Conservation (phyloP, 2,888 invertebrate genomes). For the Aleiodes leptofemur region DNA sequence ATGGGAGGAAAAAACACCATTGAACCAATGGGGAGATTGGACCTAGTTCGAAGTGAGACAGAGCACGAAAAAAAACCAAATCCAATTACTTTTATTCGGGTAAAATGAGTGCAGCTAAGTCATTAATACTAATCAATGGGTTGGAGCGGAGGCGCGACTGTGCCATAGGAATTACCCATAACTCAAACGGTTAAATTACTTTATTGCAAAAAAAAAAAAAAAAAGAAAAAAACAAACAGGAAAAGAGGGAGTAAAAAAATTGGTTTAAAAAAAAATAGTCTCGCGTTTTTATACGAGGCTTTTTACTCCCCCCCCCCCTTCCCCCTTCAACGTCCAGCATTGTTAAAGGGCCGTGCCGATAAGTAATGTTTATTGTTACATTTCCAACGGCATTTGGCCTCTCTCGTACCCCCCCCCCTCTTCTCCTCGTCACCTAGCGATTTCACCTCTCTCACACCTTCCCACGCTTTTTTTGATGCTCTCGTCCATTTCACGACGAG, state of each 20-base stretch:
- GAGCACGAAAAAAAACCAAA: conserved; percentile 71
- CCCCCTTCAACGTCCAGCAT: conserved; percentile 58
- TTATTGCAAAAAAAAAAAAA: conserved; percentile 70
- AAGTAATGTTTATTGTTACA: conserved; percentile 75
- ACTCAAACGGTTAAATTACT: conserved; percentile 74
- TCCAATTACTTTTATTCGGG: conserved; percentile 76
- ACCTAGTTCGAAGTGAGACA: conserved; percentile 29
- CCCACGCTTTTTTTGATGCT: conserved; percentile 45
- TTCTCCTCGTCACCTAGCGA: not conserved
- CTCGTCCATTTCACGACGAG: conserved; percentile 47
- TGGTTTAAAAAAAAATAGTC: conserved; percentile 50
- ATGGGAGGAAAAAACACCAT: conserved; percentile 20
- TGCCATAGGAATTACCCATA: conserved; percentile 73
- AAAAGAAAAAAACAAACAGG: not conserved
- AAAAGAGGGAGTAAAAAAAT: conserved; percentile 4
- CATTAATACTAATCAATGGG: conserved; percentile 76
- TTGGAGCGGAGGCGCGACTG: conserved; percentile 51
- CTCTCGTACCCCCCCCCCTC: conserved; percentile 18
- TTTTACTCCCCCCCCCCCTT: conserved; percentile 54
- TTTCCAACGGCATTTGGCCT: conserved; percentile 62
- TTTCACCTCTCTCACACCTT: conserved; percentile 23
- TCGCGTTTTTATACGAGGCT: conserved; percentile 66
- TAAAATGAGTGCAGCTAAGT: conserved; percentile 76
- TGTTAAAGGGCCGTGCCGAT: conserved; percentile 73
- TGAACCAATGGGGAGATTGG: too few relatives aligned